Evolutionary conservation across 2,113 vertebrate species (phyloP).

Genomic region (Oryzias melastigma): DNA sequence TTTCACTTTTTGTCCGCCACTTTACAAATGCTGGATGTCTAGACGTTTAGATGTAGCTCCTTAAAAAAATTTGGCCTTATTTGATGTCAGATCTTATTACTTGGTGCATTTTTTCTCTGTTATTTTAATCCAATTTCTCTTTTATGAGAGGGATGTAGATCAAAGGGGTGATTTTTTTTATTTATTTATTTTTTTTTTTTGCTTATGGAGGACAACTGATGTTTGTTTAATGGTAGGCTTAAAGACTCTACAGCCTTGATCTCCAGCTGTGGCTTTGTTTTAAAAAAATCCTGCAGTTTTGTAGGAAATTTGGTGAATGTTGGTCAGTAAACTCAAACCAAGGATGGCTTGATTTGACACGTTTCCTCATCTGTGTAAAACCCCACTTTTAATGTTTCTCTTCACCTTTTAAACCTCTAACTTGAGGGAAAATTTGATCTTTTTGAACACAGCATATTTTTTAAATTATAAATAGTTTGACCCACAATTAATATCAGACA

Average conservation of each 20-base stretch:
- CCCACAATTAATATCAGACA: constrained; percentile 13
- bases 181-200: constrained; percentile 18
- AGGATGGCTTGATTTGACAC: background rate
- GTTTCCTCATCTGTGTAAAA: constrained; percentile 7
- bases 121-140: constrained; percentile 4
- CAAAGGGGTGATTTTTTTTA: constrained; percentile 13
- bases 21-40: constrained; percentile 38
- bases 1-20: constrained; percentile 7
- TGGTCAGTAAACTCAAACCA: background rate
- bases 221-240: constrained; percentile 1
- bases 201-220: constrained; percentile 1
- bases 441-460: background rate
- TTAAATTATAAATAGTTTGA: background rate
- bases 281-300: background rate
- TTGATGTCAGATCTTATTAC: constrained; percentile 28
- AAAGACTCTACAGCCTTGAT: constrained; percentile 6
- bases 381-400: constrained; percentile 12
- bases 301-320: background rate
- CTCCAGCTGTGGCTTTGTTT: background rate
- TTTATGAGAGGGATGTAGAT: background rate
- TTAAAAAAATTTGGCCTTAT: constrained; percentile 50
- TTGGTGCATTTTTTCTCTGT: constrained; percentile 24
- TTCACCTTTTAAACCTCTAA: constrained; percentile 28
- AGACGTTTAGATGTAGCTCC: constrained; percentile 32
- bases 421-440: background rate